Evolutionary conservation across 2,113 vertebrate species (phyloP), one percentile per base, ranked within the genome.

Genomic region (Aplodontia rufa): DNA sequence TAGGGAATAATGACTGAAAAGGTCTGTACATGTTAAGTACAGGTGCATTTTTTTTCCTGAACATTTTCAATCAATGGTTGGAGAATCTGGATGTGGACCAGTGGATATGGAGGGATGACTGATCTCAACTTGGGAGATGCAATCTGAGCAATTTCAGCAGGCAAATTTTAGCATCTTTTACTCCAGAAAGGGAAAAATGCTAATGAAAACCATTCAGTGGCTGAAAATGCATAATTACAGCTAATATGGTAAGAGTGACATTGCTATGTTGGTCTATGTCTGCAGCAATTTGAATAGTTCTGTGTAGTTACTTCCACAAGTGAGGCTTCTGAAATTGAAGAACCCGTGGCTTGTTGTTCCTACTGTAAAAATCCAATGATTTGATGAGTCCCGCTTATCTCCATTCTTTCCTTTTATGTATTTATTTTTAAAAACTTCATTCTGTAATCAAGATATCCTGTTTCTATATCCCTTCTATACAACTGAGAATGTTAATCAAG

Each of bases 401-500:
- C n/a, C 10, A 45, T 37, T 28, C 32, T 88, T 7, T 71, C 66
- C 66, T 60, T 60, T 79, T 51, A 19, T 76, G 79, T 80, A 35
- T 74, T 85, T 84, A 51, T 87, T 86, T 88, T 24, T 51, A 8
- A 89, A 76, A 84, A 75, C n/a, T 37, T 68, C 16, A 42, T 69
- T 89, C 58, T 84, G 5, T 90, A 87, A 89, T 90, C 37, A 86
- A 84, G 58, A 78, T 68, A 75, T 14, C 35, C 22, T 86, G 6
- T 97, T 94, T 96, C 78, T 82, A 0, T 95, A 95, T 86, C 30
- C 49, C 84, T 85, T 91, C 95, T 78, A 80, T 95, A 95, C 32
- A 55, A 83, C 89, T 71, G 69, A 92, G 96, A 85, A 58, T 95
- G 85, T 87, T 96, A 93, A 97, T 95, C 78, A 92, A 93, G 90